These are phyloP conservation scores for Lycorma delicatula DNA, from an alignment of 1,140 invertebrate genomes.

Conservation along the genomic window DNA sequence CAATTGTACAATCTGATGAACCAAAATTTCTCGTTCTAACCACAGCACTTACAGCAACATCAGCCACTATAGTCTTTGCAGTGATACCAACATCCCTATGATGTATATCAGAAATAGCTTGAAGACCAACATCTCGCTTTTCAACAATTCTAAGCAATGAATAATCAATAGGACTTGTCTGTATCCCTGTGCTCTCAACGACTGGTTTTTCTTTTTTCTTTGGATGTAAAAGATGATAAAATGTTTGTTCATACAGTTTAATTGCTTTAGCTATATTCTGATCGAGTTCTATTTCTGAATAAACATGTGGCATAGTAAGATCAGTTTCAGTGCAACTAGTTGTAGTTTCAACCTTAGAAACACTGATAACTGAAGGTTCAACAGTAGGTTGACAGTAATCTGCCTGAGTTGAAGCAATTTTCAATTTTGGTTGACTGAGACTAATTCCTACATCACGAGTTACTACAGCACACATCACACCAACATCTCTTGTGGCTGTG, in stretches of 20 bases:
- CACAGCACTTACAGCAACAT: constrained; percentile 36
- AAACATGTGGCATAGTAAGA: constrained; percentile 9
- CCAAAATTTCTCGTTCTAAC: constrained; percentile 39
- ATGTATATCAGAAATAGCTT: constrained; percentile 35
- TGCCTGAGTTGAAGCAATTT: constrained; percentile 13
- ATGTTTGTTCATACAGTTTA: constrained; percentile 19
- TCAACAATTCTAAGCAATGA: constrained; percentile 28
- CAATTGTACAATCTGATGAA: constrained; percentile 40
- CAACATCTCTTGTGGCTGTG: constrained; percentile 51
- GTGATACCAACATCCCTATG: constrained; percentile 37
- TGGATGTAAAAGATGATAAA: background rate
- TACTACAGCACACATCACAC: constrained; percentile 53
- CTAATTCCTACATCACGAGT: constrained; percentile 54
- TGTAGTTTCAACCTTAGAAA: constrained; percentile 5
- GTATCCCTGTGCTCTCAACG: constrained; percentile 8
- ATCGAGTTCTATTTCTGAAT: constrained; percentile 16
- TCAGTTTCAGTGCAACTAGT: constrained; percentile 12
- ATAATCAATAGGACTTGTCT: constrained; percentile 9
- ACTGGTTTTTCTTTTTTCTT: background rate
- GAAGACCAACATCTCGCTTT: constrained; percentile 35
- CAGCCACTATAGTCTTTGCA: constrained; percentile 37
- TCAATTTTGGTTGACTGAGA: constrained; percentile 8
- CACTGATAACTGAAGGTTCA: background rate
- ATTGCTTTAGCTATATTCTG: constrained; percentile 20
- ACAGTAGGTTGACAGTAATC: background rate